Conservation (phyloP, 2,113 vertebrate genomes). For the Tonatia bakeri region DNA sequence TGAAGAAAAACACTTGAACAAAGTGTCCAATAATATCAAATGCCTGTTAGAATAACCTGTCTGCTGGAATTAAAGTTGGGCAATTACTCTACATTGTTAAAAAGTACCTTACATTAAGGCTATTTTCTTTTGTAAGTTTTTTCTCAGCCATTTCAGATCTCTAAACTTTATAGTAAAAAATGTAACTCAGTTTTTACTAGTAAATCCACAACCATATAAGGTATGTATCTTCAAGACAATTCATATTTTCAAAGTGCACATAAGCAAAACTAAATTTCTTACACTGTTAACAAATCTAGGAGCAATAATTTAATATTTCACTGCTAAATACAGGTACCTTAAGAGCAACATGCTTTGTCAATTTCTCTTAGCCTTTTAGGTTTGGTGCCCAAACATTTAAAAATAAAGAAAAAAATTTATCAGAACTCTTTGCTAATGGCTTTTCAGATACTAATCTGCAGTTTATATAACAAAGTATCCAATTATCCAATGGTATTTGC, state of each 20-base stretch:
- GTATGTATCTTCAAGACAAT: conserved; percentile 43
- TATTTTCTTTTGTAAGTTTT: background rate
- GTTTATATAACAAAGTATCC: conserved; percentile 28
- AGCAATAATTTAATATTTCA: conserved; percentile 60
- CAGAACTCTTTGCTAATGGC: conserved; percentile 9
- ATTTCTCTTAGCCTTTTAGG: conserved; percentile 55
- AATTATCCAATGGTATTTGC: background rate
- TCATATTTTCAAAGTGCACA: conserved; percentile 50
- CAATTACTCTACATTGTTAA: conserved; percentile 52
- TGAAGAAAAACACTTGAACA: conserved; percentile 22
- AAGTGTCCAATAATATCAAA: conserved; percentile 42
- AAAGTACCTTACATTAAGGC: conserved; percentile 46
- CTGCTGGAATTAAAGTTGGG: conserved; percentile 57
- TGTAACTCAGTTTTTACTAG: conserved; percentile 43
- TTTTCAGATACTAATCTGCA: conserved; percentile 43
- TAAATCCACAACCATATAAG: conserved; percentile 38
- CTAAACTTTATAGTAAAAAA: conserved; percentile 43
- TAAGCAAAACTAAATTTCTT: conserved; percentile 60
- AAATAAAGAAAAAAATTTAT: conserved; percentile 4
- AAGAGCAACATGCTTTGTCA: conserved; percentile 57
- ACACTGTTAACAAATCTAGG: conserved; percentile 39
- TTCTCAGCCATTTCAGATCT: conserved; percentile 51
- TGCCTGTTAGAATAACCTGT: background rate
- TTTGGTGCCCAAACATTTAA: conserved; percentile 26
- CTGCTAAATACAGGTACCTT: conserved; percentile 49